These are phyloP conservation scores for Eonycteris spelaea DNA, from an alignment of 2,113 vertebrate species.

Conservation along the genomic window DNA sequence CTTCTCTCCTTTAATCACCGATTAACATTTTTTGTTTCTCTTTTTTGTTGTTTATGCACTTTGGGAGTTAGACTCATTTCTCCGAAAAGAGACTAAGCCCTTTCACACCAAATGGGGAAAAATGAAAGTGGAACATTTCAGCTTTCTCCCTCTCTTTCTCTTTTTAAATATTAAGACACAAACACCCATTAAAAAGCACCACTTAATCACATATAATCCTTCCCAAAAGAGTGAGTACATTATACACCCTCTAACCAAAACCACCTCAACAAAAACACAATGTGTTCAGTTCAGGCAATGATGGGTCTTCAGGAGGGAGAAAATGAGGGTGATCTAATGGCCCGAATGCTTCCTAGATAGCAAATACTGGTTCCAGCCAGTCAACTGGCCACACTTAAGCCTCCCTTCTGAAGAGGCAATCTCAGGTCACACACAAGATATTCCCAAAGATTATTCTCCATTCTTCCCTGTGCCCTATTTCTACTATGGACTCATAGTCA, in stretches of 20 bases:
- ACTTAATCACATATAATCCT: background rate
- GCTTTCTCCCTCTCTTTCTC: background rate
- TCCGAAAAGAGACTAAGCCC: background rate
- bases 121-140: background rate
- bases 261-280: background rate
- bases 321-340: background rate
- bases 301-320: background rate
- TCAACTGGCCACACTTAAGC: fast-evolving
- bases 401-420: background rate
- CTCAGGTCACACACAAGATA: background rate
- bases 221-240: background rate
- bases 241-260: slow-evolving; percentile 10
- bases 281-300: background rate
- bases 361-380: background rate
- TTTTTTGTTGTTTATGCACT: slow-evolving; percentile 3
- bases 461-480: background rate
- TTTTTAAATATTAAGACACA: slow-evolving; percentile 57
- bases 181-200: slow-evolving; percentile 15
- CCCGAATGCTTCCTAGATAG: background rate
- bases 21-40: slow-evolving; percentile 51
- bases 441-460: background rate
- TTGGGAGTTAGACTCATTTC: background rate
- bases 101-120: background rate
- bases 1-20: slow-evolving; percentile 44
- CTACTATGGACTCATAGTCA: background rate